Percentiles rank a stretch among this genome's conserved stretches.
Evolutionary conservation across 2,113 vertebrate species (phyloP).

Genomic region (Crotophaga sulcirostris): DNA sequence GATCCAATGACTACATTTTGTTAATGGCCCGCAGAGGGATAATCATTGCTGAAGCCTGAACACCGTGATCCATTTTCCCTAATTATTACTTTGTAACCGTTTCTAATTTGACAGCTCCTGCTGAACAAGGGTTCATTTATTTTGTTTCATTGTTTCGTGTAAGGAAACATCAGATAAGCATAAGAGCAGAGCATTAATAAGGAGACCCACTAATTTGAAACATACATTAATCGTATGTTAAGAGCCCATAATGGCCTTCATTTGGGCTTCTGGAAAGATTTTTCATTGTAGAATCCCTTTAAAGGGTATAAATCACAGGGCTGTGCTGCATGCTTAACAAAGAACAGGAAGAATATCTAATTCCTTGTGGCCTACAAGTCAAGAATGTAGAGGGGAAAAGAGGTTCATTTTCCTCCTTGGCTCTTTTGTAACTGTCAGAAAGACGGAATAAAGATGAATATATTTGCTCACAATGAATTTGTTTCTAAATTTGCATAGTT

Average conservation of each 20-base stretch:
- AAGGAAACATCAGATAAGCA: slow-evolving; percentile 48
- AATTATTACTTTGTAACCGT: slow-evolving; percentile 71
- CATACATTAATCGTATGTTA: slow-evolving; percentile 3
- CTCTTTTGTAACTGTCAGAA: neutral
- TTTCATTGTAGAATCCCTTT: neutral
- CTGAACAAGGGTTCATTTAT: slow-evolving; percentile 71
- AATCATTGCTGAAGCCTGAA: slow-evolving; percentile 66
- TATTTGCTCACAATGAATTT: neutral
- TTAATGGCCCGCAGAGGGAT: slow-evolving; percentile 75
- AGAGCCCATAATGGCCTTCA: neutral
- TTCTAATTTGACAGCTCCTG: slow-evolving; percentile 78
- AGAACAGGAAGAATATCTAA: neutral
- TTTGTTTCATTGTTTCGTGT: slow-evolving; percentile 65
- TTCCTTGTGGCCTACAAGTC: neutral
- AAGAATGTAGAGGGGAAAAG: neutral
- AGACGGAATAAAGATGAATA: neutral
- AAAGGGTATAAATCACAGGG: neutral
- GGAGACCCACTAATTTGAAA: slow-evolving; percentile 16
- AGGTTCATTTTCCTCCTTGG: neutral
- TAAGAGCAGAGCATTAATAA: slow-evolving; percentile 21
- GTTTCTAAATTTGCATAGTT: neutral
- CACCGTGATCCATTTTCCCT: slow-evolving; percentile 73
- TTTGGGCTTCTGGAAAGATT: neutral
- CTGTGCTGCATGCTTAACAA: neutral
- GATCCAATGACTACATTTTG: slow-evolving; percentile 68